Evolutionary conservation across 2,113 vertebrate species (phyloP), one percentile per base, ranked within the genome.

Genomic region (Microcebus griseorufus): DNA sequence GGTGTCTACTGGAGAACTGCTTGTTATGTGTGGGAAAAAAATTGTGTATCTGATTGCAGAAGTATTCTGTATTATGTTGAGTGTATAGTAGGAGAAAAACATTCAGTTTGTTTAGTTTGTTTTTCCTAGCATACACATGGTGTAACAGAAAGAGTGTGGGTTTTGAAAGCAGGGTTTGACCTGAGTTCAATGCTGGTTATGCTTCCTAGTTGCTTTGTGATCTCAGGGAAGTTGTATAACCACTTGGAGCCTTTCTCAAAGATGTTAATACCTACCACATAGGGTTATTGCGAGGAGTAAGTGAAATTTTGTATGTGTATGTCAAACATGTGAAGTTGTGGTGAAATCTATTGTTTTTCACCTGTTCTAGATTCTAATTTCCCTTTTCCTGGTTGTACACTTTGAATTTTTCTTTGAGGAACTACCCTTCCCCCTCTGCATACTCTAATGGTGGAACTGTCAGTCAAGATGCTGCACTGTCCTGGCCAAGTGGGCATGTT

Each of bases 351-450:
- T 70, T 94, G 13, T 70, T 88, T 73, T 88, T 88, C 60, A 48
- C 34, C 53, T 58, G 1, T 48, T 34, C 18, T 37, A 72, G 42
- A 62, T 25, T 62, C 42, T 83, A 75, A 69, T 92, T 45, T 55
- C 25, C 7, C 7, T 92, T 79, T 78, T 65, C 73, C 37, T 94
- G 34, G 34, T 39, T 91, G 81, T 75, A 45, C 60, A 60, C 20
- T 95, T 70, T 79, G 34, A 69, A 84, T 96, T 96, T 64, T 96
- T 72, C 51, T 85, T 86, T 79, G 22, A 34, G 27, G 32, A 73
- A 80, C 7, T 72, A 58, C 20, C 39, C 37, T 60, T 91, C 10
- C 67, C 22, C 11, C 25, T 27, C 18, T 82, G 5, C 27, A 86
- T 11, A 67, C 29, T 70, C 7, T 37, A 72, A 62, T 53, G 32